Conservation (phyloP, 2,888 invertebrate genomes). For the Hemaris fuciformis region DNA sequence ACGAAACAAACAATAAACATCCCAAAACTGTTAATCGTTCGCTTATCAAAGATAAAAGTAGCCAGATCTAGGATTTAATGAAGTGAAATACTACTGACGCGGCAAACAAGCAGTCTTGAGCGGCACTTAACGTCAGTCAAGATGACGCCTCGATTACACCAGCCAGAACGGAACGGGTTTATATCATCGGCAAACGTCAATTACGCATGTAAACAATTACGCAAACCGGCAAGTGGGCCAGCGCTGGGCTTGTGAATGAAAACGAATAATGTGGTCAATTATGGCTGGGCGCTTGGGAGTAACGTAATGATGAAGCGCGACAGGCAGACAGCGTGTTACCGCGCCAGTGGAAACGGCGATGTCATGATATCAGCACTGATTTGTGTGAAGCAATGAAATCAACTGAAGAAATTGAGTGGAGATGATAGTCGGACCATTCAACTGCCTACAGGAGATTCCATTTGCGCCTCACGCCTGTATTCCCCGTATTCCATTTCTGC, state of each 20-base stretch:
- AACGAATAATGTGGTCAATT: slow-evolving; percentile 33
- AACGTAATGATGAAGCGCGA: neutral
- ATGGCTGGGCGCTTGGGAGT: slow-evolving; percentile 16
- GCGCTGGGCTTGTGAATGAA: slow-evolving; percentile 32
- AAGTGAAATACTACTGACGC: slow-evolving; percentile 38
- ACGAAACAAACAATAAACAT: neutral
- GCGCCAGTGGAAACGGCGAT: neutral
- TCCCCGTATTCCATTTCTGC: too few relatives aligned
- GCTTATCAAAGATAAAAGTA: slow-evolving; percentile 23
- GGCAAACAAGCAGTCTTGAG: slow-evolving; percentile 31
- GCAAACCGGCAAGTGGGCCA: slow-evolving; percentile 10
- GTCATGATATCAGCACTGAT: neutral
- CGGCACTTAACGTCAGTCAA: slow-evolving; percentile 46
- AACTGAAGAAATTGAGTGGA: neutral
- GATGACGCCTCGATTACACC: slow-evolving; percentile 46
- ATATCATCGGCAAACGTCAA: slow-evolving; percentile 52
- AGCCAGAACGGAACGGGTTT: slow-evolving; percentile 43
- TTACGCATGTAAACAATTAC: slow-evolving; percentile 54
- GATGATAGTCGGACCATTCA: neutral
- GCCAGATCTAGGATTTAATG: slow-evolving; percentile 34
- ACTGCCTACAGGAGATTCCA: neutral
- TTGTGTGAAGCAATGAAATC: too few relatives aligned
- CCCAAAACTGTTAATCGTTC: slow-evolving; percentile 11
- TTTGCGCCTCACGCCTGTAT: too few relatives aligned
- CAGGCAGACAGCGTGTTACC: neutral